Evolutionary conservation across 2,113 vertebrate species (phyloP).

Genomic region (Rhagologus leucostigma): DNA sequence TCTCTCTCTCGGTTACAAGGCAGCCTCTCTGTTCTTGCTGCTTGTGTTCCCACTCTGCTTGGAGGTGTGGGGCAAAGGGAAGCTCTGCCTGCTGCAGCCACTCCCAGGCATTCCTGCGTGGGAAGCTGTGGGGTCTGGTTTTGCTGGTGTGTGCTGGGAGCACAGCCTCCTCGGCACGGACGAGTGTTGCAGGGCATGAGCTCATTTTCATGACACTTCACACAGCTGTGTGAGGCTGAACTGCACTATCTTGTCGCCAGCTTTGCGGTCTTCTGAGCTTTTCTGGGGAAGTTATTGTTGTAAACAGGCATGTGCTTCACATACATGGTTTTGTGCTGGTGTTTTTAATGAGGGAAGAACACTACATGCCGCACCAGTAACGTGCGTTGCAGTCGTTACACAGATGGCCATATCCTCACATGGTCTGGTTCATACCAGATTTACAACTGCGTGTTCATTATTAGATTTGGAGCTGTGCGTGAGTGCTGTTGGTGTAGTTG

Average conservation of each 20-base stretch:
- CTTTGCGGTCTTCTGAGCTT: background rate
- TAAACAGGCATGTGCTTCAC: constrained; percentile 15
- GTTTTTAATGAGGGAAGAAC: background rate
- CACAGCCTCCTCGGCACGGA: accelerated
- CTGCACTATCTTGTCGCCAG: background rate
- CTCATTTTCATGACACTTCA: background rate
- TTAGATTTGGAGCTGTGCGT: accelerated
- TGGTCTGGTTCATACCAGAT: background rate
- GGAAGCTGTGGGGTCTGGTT: background rate
- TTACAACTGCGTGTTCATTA: background rate
- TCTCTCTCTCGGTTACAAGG: background rate
- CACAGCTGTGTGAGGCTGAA: background rate
- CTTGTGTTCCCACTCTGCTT: accelerated
- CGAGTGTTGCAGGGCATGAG: accelerated
- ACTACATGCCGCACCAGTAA: background rate
- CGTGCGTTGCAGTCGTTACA: background rate
- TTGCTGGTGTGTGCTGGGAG: accelerated
- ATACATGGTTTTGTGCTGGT: background rate
- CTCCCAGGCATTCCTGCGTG: accelerated
- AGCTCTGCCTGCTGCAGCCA: background rate
- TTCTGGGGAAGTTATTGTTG: constrained; percentile 6
- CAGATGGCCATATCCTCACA: background rate
- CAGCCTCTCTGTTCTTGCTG: background rate
- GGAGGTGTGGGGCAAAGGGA: accelerated
- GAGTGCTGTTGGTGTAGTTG: background rate